Evolutionary conservation across 1,140 invertebrate species (phyloP).

Genomic region (Zaprionus lachaisei): DNA sequence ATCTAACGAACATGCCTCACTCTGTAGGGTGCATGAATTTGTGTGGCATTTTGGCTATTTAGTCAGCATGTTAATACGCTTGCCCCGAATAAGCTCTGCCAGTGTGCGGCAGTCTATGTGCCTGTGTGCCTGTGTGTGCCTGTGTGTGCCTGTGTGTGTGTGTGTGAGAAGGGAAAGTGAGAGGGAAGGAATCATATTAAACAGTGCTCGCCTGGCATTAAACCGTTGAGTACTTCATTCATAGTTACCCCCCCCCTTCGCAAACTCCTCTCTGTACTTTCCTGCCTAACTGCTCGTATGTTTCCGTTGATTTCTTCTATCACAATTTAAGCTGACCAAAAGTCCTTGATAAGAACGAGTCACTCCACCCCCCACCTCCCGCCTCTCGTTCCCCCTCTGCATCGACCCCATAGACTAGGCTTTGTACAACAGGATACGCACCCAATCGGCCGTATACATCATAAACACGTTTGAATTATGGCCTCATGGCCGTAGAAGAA

Average conservation of each 20-base stretch:
- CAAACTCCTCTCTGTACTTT: not conserved
- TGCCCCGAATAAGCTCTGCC: slow-evolving; percentile 8
- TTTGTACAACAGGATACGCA: slow-evolving; percentile 35
- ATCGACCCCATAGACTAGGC: not conserved
- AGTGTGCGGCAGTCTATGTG: not conserved
- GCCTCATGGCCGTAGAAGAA: slow-evolving; percentile 33
- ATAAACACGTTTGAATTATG: slow-evolving; percentile 81
- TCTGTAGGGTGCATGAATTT: slow-evolving; percentile 44
- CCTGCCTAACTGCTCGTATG: not conserved
- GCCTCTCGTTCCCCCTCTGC: not conserved
- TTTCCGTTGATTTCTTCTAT: slow-evolving; percentile 45
- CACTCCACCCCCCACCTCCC: not conserved
- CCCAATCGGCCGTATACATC: slow-evolving; percentile 62
- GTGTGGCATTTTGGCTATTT: slow-evolving; percentile 52
- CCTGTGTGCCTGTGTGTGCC: not conserved
- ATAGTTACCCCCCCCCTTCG: slow-evolving; percentile 15
- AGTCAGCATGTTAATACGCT: slow-evolving; percentile 62
- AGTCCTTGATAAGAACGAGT: not conserved
- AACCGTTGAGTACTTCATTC: slow-evolving; percentile 48
- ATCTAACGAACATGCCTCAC: not conserved
- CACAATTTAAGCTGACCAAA: slow-evolving; percentile 39
- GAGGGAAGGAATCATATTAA: slow-evolving; percentile 43
- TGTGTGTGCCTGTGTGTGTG: not conserved
- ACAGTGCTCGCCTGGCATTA: slow-evolving; percentile 49
- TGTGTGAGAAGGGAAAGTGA: not conserved